These are phyloP conservation scores for Pachypeltis micranthus DNA, from an alignment of 1,140 invertebrate genomes.

Conservation along the genomic window DNA sequence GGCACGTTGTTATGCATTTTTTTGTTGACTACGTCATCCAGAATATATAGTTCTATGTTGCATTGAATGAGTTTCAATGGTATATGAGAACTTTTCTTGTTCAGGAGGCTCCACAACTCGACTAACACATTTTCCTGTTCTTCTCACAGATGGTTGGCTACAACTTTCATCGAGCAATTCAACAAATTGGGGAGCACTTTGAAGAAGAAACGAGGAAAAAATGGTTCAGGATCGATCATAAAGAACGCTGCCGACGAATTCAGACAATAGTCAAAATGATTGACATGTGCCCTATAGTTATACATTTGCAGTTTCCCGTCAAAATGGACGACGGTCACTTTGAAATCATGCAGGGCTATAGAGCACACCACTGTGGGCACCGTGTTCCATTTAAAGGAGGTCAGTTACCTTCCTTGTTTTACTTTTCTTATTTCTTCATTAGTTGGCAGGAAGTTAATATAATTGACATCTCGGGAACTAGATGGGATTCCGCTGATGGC, in stretches of 20 bases:
- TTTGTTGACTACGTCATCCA: too few species aligned
- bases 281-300: conserved; percentile 50
- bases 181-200: conserved; percentile 20
- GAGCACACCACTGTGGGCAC: conserved; percentile 74
- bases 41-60: too few species aligned
- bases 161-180: conserved; percentile 13
- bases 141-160: conserved; percentile 19
- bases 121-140: too few species aligned
- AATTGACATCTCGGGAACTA: too few species aligned
- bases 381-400: conserved; percentile 72
- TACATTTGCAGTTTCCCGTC: conserved; percentile 71
- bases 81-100: too few species aligned
- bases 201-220: conserved; percentile 20
- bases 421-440: too few species aligned
- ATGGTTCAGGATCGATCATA: conserved; percentile 38
- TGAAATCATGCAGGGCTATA: conserved; percentile 68
- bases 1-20: background rate
- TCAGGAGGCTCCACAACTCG: too few species aligned
- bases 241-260: conserved; percentile 44
- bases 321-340: conserved; percentile 59
- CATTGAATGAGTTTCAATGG: background rate
- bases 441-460: too few species aligned
- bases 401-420: too few species aligned
- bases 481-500: too few species aligned
- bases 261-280: conserved; percentile 52